Percentiles rank a stretch among this genome's conserved stretches.
These are phyloP conservation scores for Acromyrmex echinatior DNA, from an alignment of 1,140 invertebrate genomes.

Conservation along the genomic window DNA sequence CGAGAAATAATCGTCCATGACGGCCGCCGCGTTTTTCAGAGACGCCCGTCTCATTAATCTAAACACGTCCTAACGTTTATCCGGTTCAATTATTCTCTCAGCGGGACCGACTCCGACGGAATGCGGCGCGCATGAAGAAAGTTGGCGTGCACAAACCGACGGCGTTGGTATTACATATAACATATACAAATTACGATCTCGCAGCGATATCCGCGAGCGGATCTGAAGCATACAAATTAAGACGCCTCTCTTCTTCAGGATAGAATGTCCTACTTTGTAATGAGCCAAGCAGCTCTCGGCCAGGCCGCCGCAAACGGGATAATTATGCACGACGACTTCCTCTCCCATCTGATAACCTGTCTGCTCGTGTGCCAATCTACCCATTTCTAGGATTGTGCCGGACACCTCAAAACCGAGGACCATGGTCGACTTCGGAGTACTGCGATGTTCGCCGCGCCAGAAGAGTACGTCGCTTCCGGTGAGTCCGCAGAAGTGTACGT, in stretches of 20 bases:
- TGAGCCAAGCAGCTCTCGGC: slow-evolving; percentile 60
- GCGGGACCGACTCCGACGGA: background rate
- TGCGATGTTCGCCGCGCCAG: slow-evolving; percentile 44
- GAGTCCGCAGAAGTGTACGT: slow-evolving; percentile 60
- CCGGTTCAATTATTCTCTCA: slow-evolving; percentile 19
- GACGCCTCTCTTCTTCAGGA: background rate
- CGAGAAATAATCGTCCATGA: slow-evolving; percentile 65
- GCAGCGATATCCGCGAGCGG: background rate
- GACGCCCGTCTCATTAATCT: slow-evolving; percentile 29
- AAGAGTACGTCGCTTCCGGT: slow-evolving; percentile 43
- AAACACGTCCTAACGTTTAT: slow-evolving; percentile 58
- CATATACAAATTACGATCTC: background rate
- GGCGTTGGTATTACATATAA: background rate
- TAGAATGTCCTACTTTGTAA: slow-evolving; percentile 33
- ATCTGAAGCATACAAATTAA: background rate
- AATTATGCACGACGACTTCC: slow-evolving; percentile 61
- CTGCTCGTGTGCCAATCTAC: slow-evolving; percentile 53
- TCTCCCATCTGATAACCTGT: slow-evolving; percentile 50
- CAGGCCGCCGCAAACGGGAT: slow-evolving; percentile 52
- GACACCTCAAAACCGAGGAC: slow-evolving; percentile 59
- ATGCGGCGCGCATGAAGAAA: slow-evolving; percentile 3
- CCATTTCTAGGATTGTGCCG: slow-evolving; percentile 64
- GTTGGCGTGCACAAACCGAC: background rate
- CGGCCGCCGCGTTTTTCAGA: slow-evolving; percentile 19
- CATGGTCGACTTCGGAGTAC: background rate